Evolutionary conservation across 1,140 invertebrate species (phyloP).

Genomic region (Cydia splendana): DNA sequence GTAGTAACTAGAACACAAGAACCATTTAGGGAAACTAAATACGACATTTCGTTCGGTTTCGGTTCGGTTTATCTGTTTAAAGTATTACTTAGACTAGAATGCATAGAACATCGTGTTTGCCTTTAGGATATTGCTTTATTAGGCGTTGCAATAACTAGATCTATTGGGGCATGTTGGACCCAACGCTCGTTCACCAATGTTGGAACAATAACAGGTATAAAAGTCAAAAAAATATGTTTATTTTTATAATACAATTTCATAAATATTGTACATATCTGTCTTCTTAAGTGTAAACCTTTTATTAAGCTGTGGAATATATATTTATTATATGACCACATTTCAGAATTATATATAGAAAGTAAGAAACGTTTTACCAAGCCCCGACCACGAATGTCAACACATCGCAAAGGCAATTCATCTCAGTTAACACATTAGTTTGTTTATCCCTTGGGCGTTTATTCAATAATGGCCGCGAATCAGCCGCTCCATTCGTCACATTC

Average conservation of each 20-base stretch:
- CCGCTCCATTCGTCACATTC: conserved; percentile 7
- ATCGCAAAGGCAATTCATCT: conserved; percentile 14
- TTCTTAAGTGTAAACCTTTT: too few species aligned
- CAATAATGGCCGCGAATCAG: conserved; percentile 16
- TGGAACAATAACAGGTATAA: not conserved
- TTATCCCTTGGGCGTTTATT: conserved; percentile 29
- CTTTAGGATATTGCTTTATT: conserved; percentile 20
- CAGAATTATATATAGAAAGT: not conserved
- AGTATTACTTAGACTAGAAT: not conserved
- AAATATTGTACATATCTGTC: too few species aligned
- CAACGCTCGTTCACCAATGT: not conserved
- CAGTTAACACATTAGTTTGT: conserved; percentile 24
- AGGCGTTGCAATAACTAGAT: conserved; percentile 1
- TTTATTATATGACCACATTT: not conserved
- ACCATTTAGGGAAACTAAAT: not conserved
- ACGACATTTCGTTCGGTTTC: not conserved
- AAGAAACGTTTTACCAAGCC: not conserved
- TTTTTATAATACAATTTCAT: too few species aligned
- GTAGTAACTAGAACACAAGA: not conserved
- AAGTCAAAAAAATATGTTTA: too few species aligned
- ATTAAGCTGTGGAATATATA: not conserved
- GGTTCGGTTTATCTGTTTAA: not conserved
- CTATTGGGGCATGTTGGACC: not conserved
- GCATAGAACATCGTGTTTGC: conserved; percentile 16
- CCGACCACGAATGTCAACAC: conserved; percentile 5